phyloP scores from a whole-genome alignment of 2,888 invertebrate genomes.

The Netelia virgata region DNA sequence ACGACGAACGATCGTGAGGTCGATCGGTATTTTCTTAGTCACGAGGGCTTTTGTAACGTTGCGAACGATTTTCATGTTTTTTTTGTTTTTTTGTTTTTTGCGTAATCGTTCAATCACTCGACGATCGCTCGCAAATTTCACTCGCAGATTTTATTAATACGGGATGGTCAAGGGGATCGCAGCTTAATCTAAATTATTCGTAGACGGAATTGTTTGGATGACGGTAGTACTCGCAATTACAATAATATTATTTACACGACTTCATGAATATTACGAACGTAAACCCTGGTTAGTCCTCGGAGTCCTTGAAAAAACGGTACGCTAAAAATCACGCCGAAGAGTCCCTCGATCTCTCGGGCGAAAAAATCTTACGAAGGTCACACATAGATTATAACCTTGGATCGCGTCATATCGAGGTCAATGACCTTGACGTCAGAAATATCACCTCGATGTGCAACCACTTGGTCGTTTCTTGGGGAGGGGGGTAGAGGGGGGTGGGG shows the following conservation, averaged over 20 bases:
- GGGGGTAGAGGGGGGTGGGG: too few relatives aligned
- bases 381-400: neutral
- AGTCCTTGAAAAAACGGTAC: conserved; percentile 75
- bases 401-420: neutral
- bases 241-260: conserved; percentile 64
- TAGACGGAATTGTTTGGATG: conserved; percentile 27
- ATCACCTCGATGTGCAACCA: neutral
- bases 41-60: too few relatives aligned
- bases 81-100: neutral
- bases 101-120: neutral
- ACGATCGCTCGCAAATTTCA: neutral
- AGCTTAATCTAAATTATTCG: conserved; percentile 47
- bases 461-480: neutral
- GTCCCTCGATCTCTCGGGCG: conserved; percentile 42
- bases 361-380: conserved; percentile 29
- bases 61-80: neutral
- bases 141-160: neutral
- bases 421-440: neutral
- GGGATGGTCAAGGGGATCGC: too few relatives aligned
- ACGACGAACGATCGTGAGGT: too few relatives aligned
- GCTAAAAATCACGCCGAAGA: conserved; percentile 45
- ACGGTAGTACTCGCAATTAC: conserved; percentile 42
- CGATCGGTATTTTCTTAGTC: too few relatives aligned
- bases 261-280: conserved; percentile 75
- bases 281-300: conserved; percentile 85